Percentiles rank a stretch among this genome's conserved stretches.
Conservation (phyloP, 1,140 invertebrate species). For the Drosophila sechellia region DNA sequence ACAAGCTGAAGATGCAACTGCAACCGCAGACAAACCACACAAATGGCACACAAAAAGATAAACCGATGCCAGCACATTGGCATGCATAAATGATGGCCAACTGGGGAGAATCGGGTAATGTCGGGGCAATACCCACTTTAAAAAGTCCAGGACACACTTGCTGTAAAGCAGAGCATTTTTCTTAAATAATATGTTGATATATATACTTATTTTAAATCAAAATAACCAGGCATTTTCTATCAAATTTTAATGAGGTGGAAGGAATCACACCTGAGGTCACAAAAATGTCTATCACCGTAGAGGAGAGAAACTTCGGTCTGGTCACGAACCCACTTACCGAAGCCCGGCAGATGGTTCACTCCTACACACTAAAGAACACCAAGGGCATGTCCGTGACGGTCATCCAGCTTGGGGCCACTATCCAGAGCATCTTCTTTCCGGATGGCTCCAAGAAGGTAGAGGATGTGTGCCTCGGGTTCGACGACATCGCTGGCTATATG, state of each 20-base stretch:
- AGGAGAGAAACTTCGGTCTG: slow-evolving; percentile 5
- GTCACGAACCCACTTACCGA: not conserved
- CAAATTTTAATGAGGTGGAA: not conserved
- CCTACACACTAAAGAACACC: slow-evolving; percentile 1
- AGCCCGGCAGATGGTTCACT: slow-evolving; percentile 1
- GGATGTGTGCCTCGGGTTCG: slow-evolving; percentile 3
- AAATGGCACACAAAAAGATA: slow-evolving; percentile 53
- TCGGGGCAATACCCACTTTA: not conserved
- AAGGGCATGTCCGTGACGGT: slow-evolving; percentile 6
- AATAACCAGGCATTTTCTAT: not conserved
- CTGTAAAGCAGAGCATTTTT: not conserved
- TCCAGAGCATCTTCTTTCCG: slow-evolving; percentile 1
- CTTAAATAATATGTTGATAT: no score
- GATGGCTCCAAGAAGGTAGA: slow-evolving; percentile 9
- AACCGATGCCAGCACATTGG: slow-evolving; percentile 45
- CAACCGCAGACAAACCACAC: slow-evolving; percentile 45
- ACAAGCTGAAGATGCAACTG: slow-evolving; percentile 70
- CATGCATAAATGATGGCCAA: slow-evolving; percentile 63
- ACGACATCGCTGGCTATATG: slow-evolving; percentile 9
- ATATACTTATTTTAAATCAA: not conserved
- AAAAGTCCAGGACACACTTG: not conserved
- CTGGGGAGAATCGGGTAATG: not conserved
- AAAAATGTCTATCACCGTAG: slow-evolving; percentile 8
- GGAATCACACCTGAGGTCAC: not conserved
- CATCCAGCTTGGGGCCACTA: not conserved